Percentiles rank a stretch among this genome's conserved stretches.
Evolutionary conservation across 2,113 vertebrate species (phyloP).

Genomic region (Synodontis membranacea): DNA sequence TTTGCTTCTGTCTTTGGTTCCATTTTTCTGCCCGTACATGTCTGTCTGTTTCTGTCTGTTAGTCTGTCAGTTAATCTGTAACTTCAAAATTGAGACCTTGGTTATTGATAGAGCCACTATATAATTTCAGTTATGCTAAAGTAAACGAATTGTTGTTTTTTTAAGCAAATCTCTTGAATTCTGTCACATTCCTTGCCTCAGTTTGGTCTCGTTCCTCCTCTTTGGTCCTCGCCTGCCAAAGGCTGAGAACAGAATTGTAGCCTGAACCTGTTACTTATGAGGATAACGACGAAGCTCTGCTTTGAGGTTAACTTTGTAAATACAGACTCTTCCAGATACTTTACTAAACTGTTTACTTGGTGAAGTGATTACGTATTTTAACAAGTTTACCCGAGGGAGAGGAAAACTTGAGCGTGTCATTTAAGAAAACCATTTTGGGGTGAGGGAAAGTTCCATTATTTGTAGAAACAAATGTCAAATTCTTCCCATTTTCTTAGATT

Average conservation of each 20-base stretch:
- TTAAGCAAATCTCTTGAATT: background rate
- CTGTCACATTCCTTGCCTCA: background rate
- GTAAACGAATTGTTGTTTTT: background rate
- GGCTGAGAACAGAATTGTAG: background rate
- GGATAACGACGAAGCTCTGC: background rate
- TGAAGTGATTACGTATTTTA: background rate
- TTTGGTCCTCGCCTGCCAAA: background rate
- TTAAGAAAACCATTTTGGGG: background rate
- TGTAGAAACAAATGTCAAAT: background rate
- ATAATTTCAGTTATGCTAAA: background rate
- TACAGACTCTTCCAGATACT: background rate
- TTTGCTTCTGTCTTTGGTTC: background rate
- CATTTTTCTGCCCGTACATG: too few species aligned
- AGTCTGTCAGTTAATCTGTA: background rate
- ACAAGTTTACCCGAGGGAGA: background rate
- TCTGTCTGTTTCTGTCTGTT: background rate
- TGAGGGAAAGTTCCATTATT: background rate
- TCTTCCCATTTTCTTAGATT: background rate
- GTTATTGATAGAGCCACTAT: background rate
- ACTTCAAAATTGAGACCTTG: too few species aligned
- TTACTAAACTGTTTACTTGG: background rate
- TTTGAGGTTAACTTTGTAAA: background rate
- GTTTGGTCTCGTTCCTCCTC: background rate
- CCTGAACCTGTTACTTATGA: background rate
- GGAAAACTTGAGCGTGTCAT: background rate